Percentiles rank a stretch among this genome's conserved stretches.
Evolutionary conservation across 1,140 invertebrate genomes (phyloP).

Genomic region (Aporrectodea caliginosa): DNA sequence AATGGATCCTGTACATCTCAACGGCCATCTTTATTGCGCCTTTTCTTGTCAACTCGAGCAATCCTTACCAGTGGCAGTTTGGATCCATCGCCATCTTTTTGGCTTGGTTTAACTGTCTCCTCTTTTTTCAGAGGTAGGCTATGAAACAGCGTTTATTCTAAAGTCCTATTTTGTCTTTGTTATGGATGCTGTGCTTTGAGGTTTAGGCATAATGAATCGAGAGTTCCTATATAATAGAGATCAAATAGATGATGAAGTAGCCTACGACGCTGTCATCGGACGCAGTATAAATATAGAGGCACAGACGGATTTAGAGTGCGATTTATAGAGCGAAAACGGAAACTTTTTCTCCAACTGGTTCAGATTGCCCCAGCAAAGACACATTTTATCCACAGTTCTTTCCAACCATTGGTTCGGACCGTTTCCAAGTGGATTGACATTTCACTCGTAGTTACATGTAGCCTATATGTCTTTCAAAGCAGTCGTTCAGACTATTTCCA

Average conservation of each 20-base stretch:
- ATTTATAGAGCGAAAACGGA: too few relatives aligned
- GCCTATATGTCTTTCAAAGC: background rate
- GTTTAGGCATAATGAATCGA: background rate
- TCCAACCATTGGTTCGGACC: background rate
- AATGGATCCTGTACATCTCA: conserved; percentile 70
- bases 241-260: background rate
- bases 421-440: background rate
- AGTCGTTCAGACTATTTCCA: too few relatives aligned
- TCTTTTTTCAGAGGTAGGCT: conserved; percentile 70
- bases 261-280: too few relatives aligned
- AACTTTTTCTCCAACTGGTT: too few relatives aligned
- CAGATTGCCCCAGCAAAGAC: background rate
- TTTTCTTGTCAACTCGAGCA: conserved; percentile 62
- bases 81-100: conserved; percentile 74
- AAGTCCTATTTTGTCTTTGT: background rate
- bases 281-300: too few relatives aligned
- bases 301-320: too few relatives aligned
- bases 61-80: conserved; percentile 48
- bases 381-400: background rate
- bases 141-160: background rate
- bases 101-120: conserved; percentile 80
- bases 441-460: background rate
- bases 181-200: background rate
- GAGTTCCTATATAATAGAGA: background rate
- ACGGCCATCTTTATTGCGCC: conserved; percentile 55